Conservation (phyloP, 2,113 vertebrate genomes). For the Ellobius talpinus region DNA sequence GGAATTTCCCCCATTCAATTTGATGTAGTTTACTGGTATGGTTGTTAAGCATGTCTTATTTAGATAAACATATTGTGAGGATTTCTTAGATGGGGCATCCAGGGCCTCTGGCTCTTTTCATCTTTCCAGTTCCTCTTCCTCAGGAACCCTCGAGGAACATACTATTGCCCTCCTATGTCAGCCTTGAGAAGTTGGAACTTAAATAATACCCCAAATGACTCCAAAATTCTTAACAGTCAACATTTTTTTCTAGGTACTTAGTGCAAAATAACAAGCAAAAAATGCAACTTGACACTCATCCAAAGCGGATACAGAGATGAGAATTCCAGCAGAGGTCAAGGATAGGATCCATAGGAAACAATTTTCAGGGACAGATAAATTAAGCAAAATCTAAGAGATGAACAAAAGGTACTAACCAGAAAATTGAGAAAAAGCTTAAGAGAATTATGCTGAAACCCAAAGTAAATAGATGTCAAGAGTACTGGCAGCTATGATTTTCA, state of each 20-base stretch:
- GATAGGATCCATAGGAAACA: neutral
- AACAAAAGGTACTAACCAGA: neutral
- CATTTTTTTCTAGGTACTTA: neutral
- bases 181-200: neutral
- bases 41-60: neutral
- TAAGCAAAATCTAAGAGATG: neutral
- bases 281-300: neutral
- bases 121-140: neutral
- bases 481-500: neutral
- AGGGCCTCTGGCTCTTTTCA: neutral
- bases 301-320: accelerated
- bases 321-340: neutral
- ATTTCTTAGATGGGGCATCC: neutral
- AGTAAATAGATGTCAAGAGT: neutral
- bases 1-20: neutral
- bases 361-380: neutral
- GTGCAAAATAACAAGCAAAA: neutral
- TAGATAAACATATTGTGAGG: neutral
- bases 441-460: neutral
- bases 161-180: neutral
- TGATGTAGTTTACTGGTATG: neutral
- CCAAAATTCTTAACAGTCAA: neutral
- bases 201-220: neutral
- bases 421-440: neutral
- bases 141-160: neutral